Base-by-base conservation (phyloP, 1,140 invertebrate species). In the Centruroides sculpturatus region DNA sequence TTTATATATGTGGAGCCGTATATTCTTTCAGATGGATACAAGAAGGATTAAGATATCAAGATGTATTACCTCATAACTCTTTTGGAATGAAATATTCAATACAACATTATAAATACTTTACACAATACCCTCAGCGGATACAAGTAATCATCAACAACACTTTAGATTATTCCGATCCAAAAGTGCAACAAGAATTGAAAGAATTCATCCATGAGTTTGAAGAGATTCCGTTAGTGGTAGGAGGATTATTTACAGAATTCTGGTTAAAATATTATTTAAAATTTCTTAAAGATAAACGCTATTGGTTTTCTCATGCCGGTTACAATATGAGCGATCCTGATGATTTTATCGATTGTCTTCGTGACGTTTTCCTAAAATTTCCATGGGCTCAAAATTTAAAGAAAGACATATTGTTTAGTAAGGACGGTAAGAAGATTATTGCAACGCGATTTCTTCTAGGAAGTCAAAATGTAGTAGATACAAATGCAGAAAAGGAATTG, bases 401-500 rank as follows among this genome's bases (percentile, higher is more conserved):
- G 4, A 74, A 91, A 54, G 92, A 96, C 69, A 84, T 95, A 0
- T 85, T 84, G 66, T 89, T 93, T 62, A 86, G 89, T 64, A 80
- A 86, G 5, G 77, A 81, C 10, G 80, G 81, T 0, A 81, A 83
- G n/a, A 78, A 79, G 62, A 91, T 94, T 11, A 71, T 86, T 1
- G 89, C 86, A 0, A 90, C 87, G 12, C 77, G 91, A 60, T 92
- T 92, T 69, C 73, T 93, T 34, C 85, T 94, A 56, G 89, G 93
- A 74, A 87, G 88, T 1, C 83, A 89, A 1, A 89, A 93, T 67
- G 87, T 94, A 9, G 87, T 84, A 51, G 86, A 90, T 48, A 89
- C 88, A 0, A 90, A 89, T 70, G 84, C 87, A 62, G 90, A 93
- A 70, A 91, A 89, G 67, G 86, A 90, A 64, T 92, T 96, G 84